Base-by-base conservation (phyloP, 2,797 vertebrate genomes). In the Helarctos malayanus region DNA sequence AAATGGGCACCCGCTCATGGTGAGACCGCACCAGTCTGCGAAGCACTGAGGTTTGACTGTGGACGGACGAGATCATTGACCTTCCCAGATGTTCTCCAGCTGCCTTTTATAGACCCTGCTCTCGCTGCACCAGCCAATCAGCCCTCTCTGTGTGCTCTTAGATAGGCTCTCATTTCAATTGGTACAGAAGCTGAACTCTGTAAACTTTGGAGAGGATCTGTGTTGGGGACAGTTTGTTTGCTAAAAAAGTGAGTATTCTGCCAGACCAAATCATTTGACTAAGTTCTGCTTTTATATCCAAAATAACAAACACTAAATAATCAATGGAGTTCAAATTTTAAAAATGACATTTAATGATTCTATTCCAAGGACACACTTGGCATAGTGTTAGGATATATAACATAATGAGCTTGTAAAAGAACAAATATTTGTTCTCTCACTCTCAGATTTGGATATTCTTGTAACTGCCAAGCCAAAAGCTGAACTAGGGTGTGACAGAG, bases 1-100 rank as follows among this genome's bases (percentile, higher is more conserved):
- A 0, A 99, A 98, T 2, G 99, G 99, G 73, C 99, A 99, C 11
- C 98, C 98, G 12, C 98, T 99, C 99, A 99, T 99, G 81, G 18
- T 89, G 76, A 82, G 93, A 96, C 83, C 49, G 61, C 80, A 59
- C 69, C 83, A 41, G 0, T 0, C 89, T 57, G 81, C 95, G 65
- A 61, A 88, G 38, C 59, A 19, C 47, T 1, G 18, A 81, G 7
- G 25, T 92, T 88, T 71, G 0, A 0, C 57, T 41, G 27, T 76
- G 1, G 2, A 9, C 29, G 3, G 79, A 83, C 73, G 35, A 0
- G 59, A 6, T 84, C 73, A 52, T 2, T 63, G 81, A 56, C 35
- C 68, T 57, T 91, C 65, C 35, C 79, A 96, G 92, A 95, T 56
- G 81, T 5, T 1, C 73, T 23, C 23, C 65, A 52, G 75, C 88